A percentile compares a stretch with the other conserved stretches of the same genome.
Conservation (phyloP, 1,140 invertebrate genomes). For the Pomacea maculata region DNA sequence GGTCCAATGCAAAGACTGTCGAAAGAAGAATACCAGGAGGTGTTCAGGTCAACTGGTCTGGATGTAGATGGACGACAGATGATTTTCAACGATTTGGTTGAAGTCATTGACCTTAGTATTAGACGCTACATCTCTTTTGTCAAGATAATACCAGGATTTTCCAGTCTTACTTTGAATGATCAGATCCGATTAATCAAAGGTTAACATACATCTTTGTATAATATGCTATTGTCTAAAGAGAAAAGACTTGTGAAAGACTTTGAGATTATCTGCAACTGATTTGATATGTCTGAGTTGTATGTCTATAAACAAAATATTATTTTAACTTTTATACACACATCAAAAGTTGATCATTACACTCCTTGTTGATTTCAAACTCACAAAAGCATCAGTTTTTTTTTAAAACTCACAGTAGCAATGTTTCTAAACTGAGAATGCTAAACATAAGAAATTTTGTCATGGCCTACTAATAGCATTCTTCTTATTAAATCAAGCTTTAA, state of each 20-base stretch:
- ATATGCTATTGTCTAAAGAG: neutral
- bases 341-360: too few species aligned
- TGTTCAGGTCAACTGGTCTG: slow-evolving; percentile 55
- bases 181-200: slow-evolving; percentile 59
- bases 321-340: too few species aligned
- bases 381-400: too few species aligned
- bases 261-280: too few species aligned
- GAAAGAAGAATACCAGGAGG: slow-evolving; percentile 50
- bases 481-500: too few species aligned
- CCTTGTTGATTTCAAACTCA: too few species aligned
- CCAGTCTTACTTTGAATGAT: slow-evolving; percentile 50
- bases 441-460: too few species aligned
- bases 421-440: too few species aligned
- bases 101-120: slow-evolving; percentile 52
- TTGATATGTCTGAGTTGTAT: too few species aligned
- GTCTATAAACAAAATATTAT: too few species aligned
- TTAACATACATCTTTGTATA: slow-evolving; percentile 13
- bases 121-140: slow-evolving; percentile 53
- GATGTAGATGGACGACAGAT: slow-evolving; percentile 53
- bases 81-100: slow-evolving; percentile 40
- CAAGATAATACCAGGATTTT: slow-evolving; percentile 55
- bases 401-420: too few species aligned
- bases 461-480: too few species aligned
- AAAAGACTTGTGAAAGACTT: neutral
- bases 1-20: slow-evolving; percentile 45